Conservation (phyloP, 2,113 vertebrate genomes). For the Alligator mississippiensis region DNA sequence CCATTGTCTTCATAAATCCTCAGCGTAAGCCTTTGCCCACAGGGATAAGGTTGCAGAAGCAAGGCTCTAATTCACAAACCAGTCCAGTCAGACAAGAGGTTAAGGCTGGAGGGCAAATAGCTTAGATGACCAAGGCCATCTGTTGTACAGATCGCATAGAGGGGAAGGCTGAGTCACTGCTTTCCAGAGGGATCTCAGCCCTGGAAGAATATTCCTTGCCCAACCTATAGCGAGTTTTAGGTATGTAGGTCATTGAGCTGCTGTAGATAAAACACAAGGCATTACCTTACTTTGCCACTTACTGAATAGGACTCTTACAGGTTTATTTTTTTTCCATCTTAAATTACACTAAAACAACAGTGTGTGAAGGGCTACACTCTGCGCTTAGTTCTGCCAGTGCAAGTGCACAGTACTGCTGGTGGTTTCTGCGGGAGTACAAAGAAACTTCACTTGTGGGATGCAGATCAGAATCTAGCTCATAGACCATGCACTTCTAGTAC, state of each 20-base stretch:
- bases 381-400: constrained; percentile 1
- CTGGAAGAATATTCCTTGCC: not conserved
- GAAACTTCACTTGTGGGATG: not conserved
- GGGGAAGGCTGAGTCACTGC: not conserved
- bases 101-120: not conserved
- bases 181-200: not conserved
- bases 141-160: not conserved
- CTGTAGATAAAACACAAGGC: not conserved
- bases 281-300: not conserved
- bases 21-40: not conserved
- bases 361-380: not conserved
- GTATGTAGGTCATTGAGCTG: constrained; percentile 3
- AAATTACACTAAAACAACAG: not conserved
- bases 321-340: not conserved
- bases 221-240: not conserved
- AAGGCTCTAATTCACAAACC: not conserved
- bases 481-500: not conserved
- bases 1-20: not conserved
- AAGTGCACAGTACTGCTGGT: not conserved
- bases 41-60: not conserved
- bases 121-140: not conserved
- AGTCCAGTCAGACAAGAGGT: not conserved
- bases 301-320: not conserved
- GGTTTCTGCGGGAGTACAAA: not conserved
- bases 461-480: not conserved